phyloP scores from a whole-genome alignment of 2,113 vertebrate species.

The Aegypius monachus region DNA sequence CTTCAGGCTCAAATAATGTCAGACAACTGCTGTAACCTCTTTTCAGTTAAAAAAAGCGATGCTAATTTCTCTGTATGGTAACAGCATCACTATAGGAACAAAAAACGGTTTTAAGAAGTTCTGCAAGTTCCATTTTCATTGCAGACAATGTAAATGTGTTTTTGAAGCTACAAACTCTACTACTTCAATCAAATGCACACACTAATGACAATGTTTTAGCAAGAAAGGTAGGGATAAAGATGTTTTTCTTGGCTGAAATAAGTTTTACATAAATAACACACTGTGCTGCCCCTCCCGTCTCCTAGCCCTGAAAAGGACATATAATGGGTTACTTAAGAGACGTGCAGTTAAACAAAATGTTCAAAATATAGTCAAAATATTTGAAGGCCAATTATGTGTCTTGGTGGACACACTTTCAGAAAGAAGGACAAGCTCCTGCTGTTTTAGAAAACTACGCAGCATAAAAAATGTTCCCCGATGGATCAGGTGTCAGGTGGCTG shows the following conservation, averaged over 20 bases:
- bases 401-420: background rate
- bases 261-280: background rate
- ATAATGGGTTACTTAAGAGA: background rate
- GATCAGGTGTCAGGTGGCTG: background rate
- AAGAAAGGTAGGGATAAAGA: background rate
- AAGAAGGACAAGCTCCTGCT: background rate
- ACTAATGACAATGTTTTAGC: background rate
- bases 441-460: background rate
- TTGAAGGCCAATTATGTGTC: background rate
- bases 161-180: background rate
- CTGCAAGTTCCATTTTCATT: background rate
- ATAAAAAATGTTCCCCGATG: background rate
- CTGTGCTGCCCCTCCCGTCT: background rate
- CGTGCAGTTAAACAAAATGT: background rate
- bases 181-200: background rate
- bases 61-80: background rate
- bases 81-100: background rate
- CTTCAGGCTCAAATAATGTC: background rate
- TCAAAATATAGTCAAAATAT: conserved; percentile 23
- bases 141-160: background rate
- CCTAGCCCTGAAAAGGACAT: background rate
- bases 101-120: background rate
- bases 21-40: background rate
- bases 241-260: background rate
- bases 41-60: accelerated